A percentile compares a stretch with the other conserved stretches of the same genome.
phyloP scores from a whole-genome alignment of 2,888 invertebrate species.

The Platypus cylindrus region DNA sequence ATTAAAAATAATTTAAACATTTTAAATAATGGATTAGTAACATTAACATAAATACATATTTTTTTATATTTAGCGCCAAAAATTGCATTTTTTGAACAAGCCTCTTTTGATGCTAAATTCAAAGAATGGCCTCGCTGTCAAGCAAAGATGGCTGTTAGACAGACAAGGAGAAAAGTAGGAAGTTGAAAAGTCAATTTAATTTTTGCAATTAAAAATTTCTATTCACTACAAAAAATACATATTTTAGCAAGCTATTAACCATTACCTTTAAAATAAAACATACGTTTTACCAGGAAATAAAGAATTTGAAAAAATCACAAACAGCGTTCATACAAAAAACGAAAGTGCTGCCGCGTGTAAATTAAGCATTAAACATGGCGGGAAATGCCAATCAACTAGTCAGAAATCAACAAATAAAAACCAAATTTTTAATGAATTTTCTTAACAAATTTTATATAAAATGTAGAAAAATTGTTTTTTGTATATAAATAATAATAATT shows the following conservation, averaged over 20 bases:
- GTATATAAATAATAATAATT: conserved; percentile 4
- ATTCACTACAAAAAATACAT: conserved; percentile 14
- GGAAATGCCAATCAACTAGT: conserved; percentile 17
- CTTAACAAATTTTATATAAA: not conserved
- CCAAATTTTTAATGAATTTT: conserved; percentile 1
- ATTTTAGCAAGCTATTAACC: conserved; percentile 9
- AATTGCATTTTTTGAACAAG: conserved; percentile 18
- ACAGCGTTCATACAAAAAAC: conserved; percentile 27
- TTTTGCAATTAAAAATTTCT: conserved; percentile 18
- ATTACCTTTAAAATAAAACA: conserved; percentile 13
- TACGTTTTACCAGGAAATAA: conserved; percentile 21
- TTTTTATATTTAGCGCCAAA: conserved; percentile 22
- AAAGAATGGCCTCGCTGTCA: conserved; percentile 14
- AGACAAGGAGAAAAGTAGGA: conserved; percentile 21
- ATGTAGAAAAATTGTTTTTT: conserved; percentile 4
- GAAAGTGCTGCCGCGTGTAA: conserved; percentile 24
- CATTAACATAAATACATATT: not conserved
- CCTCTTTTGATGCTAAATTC: conserved; percentile 9
- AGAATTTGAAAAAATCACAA: conserved; percentile 23
- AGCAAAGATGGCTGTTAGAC: conserved; percentile 25
- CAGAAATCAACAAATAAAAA: not conserved
- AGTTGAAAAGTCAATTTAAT: conserved; percentile 17
- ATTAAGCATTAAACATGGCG: conserved; percentile 19
- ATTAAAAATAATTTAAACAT: conserved; percentile 6
- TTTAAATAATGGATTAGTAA: conserved; percentile 6